Evolutionary conservation across 2,113 vertebrate species (phyloP).

Genomic region (Nannospalax galili): DNA sequence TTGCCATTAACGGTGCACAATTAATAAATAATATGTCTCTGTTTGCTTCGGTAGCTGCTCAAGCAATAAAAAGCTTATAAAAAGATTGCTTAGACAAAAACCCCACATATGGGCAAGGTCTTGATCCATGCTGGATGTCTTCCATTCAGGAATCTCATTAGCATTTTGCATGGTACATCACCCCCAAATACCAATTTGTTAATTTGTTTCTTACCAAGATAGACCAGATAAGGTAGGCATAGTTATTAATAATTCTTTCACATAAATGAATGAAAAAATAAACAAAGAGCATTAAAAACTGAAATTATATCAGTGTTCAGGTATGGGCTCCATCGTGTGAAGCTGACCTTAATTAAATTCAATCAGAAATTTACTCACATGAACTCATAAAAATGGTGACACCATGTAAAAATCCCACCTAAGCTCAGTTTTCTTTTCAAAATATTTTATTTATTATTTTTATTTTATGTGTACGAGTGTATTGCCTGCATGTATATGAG

Average conservation of each 20-base stretch:
- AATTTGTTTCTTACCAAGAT: slow-evolving; percentile 65
- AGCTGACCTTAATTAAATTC: no score
- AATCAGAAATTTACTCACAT: no score
- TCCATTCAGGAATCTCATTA: slow-evolving; percentile 77
- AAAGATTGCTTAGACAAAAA: slow-evolving; percentile 80
- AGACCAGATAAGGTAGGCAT: background rate
- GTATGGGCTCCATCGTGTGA: no score
- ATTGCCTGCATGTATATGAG: no score
- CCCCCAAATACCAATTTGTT: slow-evolving; percentile 69
- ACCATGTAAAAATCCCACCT: no score
- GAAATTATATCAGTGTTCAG: no score
- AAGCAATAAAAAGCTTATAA: slow-evolving; percentile 80
- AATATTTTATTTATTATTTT: no score
- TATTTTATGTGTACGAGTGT: no score
- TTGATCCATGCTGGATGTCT: slow-evolving; percentile 78
- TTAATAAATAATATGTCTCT: slow-evolving; percentile 79
- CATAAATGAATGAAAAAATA: slow-evolving; percentile 1
- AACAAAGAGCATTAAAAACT: background rate
- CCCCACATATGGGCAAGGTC: slow-evolving; percentile 78
- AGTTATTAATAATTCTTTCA: slow-evolving; percentile 36
- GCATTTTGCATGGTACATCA: slow-evolving; percentile 72
- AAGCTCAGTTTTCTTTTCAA: no score
- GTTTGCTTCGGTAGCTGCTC: slow-evolving; percentile 77
- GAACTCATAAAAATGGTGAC: no score
- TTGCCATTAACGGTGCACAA: slow-evolving; percentile 76